These are phyloP conservation scores for Planococcus citri DNA, from an alignment of 1,140 invertebrate genomes.

Conservation along the genomic window DNA sequence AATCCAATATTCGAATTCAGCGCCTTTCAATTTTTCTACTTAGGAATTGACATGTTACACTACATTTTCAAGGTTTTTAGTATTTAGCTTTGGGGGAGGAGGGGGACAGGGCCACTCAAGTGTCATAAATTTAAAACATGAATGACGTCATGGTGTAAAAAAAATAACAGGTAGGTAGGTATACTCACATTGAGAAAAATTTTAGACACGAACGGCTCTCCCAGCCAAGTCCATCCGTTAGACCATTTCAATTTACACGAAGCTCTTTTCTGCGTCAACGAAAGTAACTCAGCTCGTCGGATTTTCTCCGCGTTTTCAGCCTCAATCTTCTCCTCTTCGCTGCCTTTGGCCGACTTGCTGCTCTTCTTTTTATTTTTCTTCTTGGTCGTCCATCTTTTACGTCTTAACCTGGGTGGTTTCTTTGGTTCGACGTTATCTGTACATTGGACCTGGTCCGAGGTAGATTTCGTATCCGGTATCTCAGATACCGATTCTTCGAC, in stretches of 20 bases:
- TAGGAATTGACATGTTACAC: no score
- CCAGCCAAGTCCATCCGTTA: conserved; percentile 85
- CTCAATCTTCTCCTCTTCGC: conserved; percentile 21
- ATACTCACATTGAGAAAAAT: conserved; percentile 66
- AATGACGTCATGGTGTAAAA: no score
- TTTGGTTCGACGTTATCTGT: not conserved
- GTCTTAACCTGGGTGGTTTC: not conserved
- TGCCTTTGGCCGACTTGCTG: not conserved
- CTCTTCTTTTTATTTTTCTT: not conserved
- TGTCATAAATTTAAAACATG: no score
- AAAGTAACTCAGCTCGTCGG: conserved; percentile 10
- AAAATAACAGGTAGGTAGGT: no score
- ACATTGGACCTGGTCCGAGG: not conserved
- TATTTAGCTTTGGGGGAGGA: no score
- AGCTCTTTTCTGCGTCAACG: not conserved
- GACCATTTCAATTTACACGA: conserved; percentile 53
- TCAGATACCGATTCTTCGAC: not conserved
- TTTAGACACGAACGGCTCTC: conserved; percentile 64
- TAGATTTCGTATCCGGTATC: not conserved
- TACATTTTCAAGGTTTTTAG: no score
- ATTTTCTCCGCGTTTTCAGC: conserved; percentile 20
- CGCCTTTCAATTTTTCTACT: no score
- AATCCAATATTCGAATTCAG: no score
- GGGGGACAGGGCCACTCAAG: no score
- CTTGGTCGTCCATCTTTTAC: not conserved